Percentiles rank a stretch among this genome's conserved stretches.
Conservation (phyloP, 2,888 invertebrate genomes). For the Andrena haemorrhoa region DNA sequence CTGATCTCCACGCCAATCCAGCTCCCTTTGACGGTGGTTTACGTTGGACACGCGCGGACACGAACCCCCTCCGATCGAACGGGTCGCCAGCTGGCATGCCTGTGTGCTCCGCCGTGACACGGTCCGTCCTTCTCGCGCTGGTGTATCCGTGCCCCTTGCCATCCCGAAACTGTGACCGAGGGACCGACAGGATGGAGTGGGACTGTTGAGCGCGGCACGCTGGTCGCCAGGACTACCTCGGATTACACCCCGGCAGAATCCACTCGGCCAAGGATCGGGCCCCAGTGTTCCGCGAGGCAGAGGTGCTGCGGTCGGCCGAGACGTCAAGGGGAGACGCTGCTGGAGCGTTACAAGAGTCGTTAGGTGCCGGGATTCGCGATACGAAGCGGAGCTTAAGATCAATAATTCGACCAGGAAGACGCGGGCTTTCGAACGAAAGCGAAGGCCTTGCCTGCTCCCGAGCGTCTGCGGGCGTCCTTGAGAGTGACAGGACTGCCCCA, state of each 20-base stretch:
- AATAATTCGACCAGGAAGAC: slow-evolving; percentile 60
- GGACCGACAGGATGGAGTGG: neutral
- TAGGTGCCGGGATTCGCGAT: slow-evolving; percentile 55
- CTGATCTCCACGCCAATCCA: neutral
- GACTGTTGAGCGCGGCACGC: slow-evolving; percentile 16
- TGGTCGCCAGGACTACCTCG: neutral
- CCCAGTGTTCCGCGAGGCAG: neutral
- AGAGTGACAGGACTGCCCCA: neutral
- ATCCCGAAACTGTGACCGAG: neutral
- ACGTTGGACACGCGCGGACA: neutral
- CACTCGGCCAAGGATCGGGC: too few species aligned
- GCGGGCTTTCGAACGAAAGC: slow-evolving; percentile 47
- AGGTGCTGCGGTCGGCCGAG: neutral
- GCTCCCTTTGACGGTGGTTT: slow-evolving; percentile 18
- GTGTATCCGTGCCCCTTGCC: neutral
- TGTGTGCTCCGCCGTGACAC: neutral
- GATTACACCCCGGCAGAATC: neutral
- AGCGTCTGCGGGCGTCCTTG: neutral
- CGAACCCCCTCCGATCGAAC: neutral
- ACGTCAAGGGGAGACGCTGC: slow-evolving; percentile 12
- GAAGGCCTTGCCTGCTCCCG: slow-evolving; percentile 20
- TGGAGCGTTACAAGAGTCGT: slow-evolving; percentile 44
- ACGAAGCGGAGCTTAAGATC: slow-evolving; percentile 62
- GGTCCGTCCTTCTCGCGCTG: neutral
- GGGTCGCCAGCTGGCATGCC: neutral